These are phyloP conservation scores for Papilio glaucus DNA, from an alignment of 1,140 invertebrate species.

Conservation along the genomic window DNA sequence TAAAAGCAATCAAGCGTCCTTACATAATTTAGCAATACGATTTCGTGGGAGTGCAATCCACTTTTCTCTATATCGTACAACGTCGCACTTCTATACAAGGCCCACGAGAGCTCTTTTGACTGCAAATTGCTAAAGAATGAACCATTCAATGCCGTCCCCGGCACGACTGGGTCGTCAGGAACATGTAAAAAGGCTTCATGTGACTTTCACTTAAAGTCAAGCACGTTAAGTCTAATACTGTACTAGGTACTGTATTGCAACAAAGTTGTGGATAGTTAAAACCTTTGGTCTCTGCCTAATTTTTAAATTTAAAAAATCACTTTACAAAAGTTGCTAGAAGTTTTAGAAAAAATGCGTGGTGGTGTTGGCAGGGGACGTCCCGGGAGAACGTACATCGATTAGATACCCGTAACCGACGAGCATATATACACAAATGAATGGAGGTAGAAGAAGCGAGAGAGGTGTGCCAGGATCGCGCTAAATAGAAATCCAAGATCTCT, in stretches of 20 bases:
- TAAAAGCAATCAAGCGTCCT: constrained; percentile 11
- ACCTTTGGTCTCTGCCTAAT: too few relatives aligned
- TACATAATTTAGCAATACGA: constrained; percentile 42
- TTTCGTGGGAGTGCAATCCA: constrained; percentile 42
- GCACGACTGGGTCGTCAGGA: constrained; percentile 48
- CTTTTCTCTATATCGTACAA: constrained; percentile 41
- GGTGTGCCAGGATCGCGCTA: too few relatives aligned
- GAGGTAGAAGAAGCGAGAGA: too few relatives aligned
- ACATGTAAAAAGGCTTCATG: constrained; percentile 50
- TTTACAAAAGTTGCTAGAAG: too few relatives aligned
- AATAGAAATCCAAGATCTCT: too few relatives aligned
- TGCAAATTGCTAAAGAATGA: constrained; percentile 59
- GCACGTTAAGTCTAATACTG: constrained; percentile 49
- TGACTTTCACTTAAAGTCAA: constrained; percentile 47
- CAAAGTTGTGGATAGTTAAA: too few relatives aligned
- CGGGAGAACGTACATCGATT: too few relatives aligned
- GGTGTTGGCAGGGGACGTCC: too few relatives aligned
- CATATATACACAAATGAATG: too few relatives aligned
- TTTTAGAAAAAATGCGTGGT: too few relatives aligned
- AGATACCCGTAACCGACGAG: too few relatives aligned
- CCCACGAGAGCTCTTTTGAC: constrained; percentile 52
- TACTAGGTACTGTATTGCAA: constrained; percentile 47
- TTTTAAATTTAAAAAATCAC: too few relatives aligned
- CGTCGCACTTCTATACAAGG: constrained; percentile 39
- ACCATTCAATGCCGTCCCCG: constrained; percentile 52